Evolutionary conservation across 2,113 vertebrate genomes (phyloP), one percentile per base, ranked within the genome.

Genomic region (Picathartes gymnocephalus): DNA sequence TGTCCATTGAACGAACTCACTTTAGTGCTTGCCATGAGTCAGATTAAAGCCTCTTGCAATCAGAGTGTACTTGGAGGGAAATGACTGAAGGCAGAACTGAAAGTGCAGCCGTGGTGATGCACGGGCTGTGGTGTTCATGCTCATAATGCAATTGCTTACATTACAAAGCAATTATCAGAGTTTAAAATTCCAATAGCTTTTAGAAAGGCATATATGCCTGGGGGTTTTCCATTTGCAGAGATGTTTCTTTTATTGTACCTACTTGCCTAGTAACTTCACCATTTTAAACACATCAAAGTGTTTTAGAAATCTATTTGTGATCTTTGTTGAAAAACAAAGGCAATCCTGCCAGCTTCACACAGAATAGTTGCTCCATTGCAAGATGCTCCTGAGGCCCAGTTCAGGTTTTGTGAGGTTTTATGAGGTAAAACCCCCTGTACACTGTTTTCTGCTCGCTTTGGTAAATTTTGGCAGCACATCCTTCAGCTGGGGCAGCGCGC

Each of bases 191-290:
- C 86, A 85, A 17, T 56, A 90, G 54, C 23, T 19, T 90, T 94
- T 79, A 57, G 76, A 81, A 94, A 92, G 45, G 47, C 5, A 1
- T 39, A 33, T 37, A 25, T 47, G 86, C 93, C 81, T 9, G 8
- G 33, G 73, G 76, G 69, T 81, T 81, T 82, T 86, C 54, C 51
- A 51, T 95, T 96, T 88, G 88, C 47, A 35, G 81, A 74, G 83
- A 80, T 90, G 71, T 82, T 92, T 56, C 62, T 92, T 94, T 95
- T 91, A 95, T 95, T 68, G 88, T 64, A 88, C 86, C 56, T 93
- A 15, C 65, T 94, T 92, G 86, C 76, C 48, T 89, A 80, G 77
- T 93, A 86, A 69, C 22, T 17, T 57, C 27, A 64, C 50, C 1
- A 1, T 85, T 95, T 96, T 77, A 93, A 92, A 71, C 74, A 48